Evolutionary conservation across 2,888 invertebrate species (phyloP), one percentile per base, ranked within the genome.

Genomic region (Papilio elwesi): DNA sequence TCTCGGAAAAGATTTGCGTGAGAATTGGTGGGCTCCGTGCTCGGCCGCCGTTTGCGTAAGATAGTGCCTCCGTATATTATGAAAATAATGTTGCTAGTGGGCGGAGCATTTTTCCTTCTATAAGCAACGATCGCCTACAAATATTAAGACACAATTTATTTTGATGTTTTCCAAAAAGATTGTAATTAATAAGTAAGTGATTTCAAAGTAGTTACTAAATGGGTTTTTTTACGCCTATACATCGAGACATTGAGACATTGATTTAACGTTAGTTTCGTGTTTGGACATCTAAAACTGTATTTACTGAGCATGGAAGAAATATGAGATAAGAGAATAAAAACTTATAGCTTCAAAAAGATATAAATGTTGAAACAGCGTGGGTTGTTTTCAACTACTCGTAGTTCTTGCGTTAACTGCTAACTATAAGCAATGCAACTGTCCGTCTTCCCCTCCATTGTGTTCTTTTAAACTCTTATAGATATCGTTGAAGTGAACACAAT

Each of bases 1-100:
- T 66, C 52, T 59, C 62, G 70, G 73, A 73, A 73, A 62, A 70
- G 66, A 73, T 73, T 73, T 73, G 70, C 73, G 73, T 73, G 69
- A 52, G 73, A 73, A 73, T 73, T 55, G 68, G 53, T 47, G 51
- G 55, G 65, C 57, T 57, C 43, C 71, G 55, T 57, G 55, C 43
- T 57, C 51, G 65, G 13, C 36, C 55, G 65, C 57, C 48, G 49
- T 66, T 70, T 51, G 43, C 71, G 43, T 66, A 57, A 66, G 51
- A 66, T 57, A 71, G 65, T 64, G 49, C 36, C 26, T 48, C 36
- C 26, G 48, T 68, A 57, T 68, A 68, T 55, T 68, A 57, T 59
- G 49, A 68, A 57, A 57, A 26, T 63, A 63, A 70, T 38, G 70
- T 7, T 63, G n/a, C 26, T 26, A 7, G 15, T 65, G 38, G 8